phyloP scores from a whole-genome alignment of 2,888 invertebrate genomes.

The Calliopum simillimum region DNA sequence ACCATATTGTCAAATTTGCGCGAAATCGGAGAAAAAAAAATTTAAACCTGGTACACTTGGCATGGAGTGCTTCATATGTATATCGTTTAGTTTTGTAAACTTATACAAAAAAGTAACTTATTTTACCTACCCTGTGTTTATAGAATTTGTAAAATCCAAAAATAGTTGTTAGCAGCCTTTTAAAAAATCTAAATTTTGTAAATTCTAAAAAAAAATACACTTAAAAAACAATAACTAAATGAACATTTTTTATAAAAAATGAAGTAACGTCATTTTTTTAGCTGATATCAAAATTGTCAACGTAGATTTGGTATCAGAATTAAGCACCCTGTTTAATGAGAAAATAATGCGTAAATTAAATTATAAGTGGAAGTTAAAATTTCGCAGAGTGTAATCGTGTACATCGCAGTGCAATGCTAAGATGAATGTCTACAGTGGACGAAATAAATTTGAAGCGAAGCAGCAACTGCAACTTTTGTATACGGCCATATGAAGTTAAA shows the following conservation, averaged over 20 bases:
- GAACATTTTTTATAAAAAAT: conserved; percentile 10
- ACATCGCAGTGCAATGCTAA: not conserved
- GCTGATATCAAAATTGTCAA: conserved; percentile 66
- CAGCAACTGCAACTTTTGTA: not conserved
- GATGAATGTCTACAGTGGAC: not conserved
- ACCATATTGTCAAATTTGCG: too few species aligned
- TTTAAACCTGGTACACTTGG: too few species aligned
- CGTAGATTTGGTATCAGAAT: conserved; percentile 68
- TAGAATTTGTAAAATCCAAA: not conserved
- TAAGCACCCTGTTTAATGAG: conserved; percentile 55
- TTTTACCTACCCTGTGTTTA: not conserved
- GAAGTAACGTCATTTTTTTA: conserved; percentile 65
- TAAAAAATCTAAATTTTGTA: not conserved
- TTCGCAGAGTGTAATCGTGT: not conserved
- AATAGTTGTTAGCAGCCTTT: not conserved
- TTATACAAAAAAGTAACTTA: too few species aligned
- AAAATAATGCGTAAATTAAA: conserved; percentile 14
- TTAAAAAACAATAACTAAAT: too few species aligned
- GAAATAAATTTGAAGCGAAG: not conserved
- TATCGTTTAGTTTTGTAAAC: not conserved
- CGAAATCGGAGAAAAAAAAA: too few species aligned
- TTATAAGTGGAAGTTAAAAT: not conserved
- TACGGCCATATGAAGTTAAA: too few species aligned
- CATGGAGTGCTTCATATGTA: too few species aligned
- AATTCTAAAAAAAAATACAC: not conserved